These are phyloP conservation scores for Callipepla squamata DNA, from an alignment of 2,113 vertebrate genomes.

Conservation along the genomic window DNA sequence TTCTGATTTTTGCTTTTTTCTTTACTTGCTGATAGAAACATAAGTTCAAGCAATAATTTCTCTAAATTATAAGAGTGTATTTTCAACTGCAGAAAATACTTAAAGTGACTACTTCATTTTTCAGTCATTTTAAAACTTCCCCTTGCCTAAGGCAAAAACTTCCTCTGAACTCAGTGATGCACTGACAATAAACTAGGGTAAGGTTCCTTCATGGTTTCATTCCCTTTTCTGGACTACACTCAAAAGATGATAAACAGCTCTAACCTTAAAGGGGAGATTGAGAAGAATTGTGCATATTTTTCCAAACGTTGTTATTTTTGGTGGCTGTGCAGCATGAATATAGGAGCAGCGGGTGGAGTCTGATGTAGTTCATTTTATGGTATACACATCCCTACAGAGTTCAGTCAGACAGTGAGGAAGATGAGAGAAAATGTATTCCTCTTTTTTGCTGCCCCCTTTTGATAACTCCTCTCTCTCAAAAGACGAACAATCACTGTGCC, in stretches of 20 bases:
- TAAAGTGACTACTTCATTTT: not conserved
- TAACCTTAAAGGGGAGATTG: not conserved
- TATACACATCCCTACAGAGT: not conserved
- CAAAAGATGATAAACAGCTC: not conserved
- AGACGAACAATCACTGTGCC: not conserved
- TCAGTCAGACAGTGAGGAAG: not conserved
- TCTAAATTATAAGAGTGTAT: not conserved
- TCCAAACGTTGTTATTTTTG: not conserved
- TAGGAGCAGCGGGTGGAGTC: not conserved
- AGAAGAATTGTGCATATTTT: not conserved
- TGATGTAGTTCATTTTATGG: not conserved
- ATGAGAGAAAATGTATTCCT: not conserved
- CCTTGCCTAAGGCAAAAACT: not conserved
- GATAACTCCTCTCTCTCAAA: not conserved
- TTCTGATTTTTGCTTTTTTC: not conserved
- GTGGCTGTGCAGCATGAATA: not conserved
- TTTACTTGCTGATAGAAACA: not conserved
- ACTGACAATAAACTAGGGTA: not conserved
- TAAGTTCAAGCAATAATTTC: not conserved
- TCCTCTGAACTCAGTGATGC: not conserved
- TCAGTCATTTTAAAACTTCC: not conserved
- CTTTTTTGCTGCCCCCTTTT: not conserved
- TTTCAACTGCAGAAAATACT: not conserved
- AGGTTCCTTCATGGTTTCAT: not conserved
- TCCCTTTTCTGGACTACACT: not conserved